Base-by-base conservation (phyloP, 2,113 vertebrate genomes). In the Mastomys natalensis region DNA sequence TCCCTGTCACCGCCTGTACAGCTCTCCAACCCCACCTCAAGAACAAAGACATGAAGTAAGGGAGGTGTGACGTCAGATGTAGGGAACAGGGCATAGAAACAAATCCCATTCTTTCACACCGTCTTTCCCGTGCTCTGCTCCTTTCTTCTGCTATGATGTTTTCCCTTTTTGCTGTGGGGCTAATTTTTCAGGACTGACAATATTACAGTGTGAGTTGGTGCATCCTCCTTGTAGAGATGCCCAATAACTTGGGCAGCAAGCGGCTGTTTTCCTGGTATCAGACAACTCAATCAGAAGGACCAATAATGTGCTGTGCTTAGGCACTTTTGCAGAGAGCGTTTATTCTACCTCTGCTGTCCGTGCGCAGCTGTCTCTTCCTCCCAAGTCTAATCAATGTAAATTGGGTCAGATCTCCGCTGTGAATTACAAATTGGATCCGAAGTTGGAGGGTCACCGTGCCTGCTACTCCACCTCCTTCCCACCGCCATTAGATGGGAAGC, bases 331-430 rank as follows among this genome's bases (percentile, higher is more conserved):
- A 86, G 95, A 96, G 97, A 89, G 31, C 6, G 9, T 93, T 93
- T 91, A 93, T 93, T 93, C 97, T 76, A 91, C 87, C 85, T 94
- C 94, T 94, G 97, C 98, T 96, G 94, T 95, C 93, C 93, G 10
- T 92, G 86, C 22, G 45, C 97, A 90, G 96, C 98, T 97, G 97
- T 94, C 98, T 97, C 98, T 95, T 93, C 97, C 97, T 66, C 97
- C 95, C 95, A 72, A 97, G 94, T 90, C 97, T 87, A 99, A 98
- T 99, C 99, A 97, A 99, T 99, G 98, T 98, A 98, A 99, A 99
- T 98, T 98, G 97, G 98, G 98, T 99, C 98, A 98, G 98, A 68
- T 91, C 98, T 98, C 97, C 92, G 53, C 96, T 98, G 97, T 98
- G 98, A 95, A 95, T 98, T 98, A 97, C 98, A 98, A 98, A 99